Percentiles rank a stretch among this genome's conserved stretches.
Conservation (phyloP, 1,140 invertebrate species). For the Papilio polytes region DNA sequence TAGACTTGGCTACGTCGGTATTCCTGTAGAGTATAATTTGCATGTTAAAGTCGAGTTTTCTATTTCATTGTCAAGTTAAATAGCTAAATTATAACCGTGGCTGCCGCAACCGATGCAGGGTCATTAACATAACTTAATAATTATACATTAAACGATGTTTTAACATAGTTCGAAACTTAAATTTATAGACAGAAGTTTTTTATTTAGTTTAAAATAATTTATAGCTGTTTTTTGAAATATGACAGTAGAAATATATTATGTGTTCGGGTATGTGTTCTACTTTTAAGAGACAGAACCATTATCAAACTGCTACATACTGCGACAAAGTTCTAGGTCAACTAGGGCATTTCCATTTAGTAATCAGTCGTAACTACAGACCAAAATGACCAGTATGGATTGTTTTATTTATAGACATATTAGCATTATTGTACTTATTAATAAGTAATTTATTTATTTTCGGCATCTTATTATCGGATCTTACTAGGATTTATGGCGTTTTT, state of each 20-base stretch:
- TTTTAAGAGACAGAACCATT: not conserved
- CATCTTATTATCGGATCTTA: too few relatives aligned
- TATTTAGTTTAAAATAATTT: not conserved
- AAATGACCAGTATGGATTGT: not conserved
- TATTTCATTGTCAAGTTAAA: constrained; percentile 40
- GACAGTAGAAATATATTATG: not conserved
- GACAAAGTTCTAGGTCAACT: not conserved
- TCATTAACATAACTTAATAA: constrained; percentile 2
- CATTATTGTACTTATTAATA: not conserved
- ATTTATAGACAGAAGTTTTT: not conserved
- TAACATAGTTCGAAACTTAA: not conserved
- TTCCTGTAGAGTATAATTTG: constrained; percentile 26
- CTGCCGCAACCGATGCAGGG: not conserved
- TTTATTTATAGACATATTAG: not conserved
- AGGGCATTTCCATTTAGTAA: not conserved
- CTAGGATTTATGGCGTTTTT: too few relatives aligned
- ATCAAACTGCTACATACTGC: not conserved
- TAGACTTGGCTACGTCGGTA: constrained; percentile 17
- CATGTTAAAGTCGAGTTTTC: constrained; percentile 29
- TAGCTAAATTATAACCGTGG: constrained; percentile 12
- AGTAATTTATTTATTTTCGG: not conserved
- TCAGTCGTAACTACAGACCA: not conserved
- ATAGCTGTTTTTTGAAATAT: not conserved
- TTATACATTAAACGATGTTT: constrained; percentile 3
- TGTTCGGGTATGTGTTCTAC: not conserved